A percentile compares a stretch with the other conserved stretches of the same genome.
These are phyloP conservation scores for Grallaria varia DNA, from an alignment of 2,113 vertebrate species.

Conservation along the genomic window DNA sequence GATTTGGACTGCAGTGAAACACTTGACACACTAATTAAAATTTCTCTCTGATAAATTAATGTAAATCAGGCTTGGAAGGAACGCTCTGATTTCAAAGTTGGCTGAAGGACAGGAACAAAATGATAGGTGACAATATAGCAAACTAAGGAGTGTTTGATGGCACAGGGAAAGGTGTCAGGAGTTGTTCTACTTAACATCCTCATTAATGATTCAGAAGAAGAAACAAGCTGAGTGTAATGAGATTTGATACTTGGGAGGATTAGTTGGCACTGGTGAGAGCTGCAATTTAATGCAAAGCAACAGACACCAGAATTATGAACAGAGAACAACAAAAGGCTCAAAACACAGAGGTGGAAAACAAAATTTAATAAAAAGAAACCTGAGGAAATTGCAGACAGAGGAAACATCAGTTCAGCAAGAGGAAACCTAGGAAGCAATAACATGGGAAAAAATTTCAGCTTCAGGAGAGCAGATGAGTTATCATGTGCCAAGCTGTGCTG, in stretches of 20 bases:
- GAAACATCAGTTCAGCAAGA: not conserved
- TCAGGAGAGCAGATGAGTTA: not conserved
- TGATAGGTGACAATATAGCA: not conserved
- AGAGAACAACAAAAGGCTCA: not conserved
- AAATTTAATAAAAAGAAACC: not conserved
- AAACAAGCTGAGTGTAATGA: not conserved
- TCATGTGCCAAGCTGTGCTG: not conserved
- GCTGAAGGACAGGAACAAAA: not conserved
- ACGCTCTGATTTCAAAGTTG: not conserved
- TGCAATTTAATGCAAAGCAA: not conserved
- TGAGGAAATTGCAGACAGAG: not conserved
- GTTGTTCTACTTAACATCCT: not conserved
- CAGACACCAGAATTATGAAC: not conserved
- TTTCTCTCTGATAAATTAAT: not conserved
- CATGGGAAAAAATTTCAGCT: not conserved
- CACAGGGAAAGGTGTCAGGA: not conserved
- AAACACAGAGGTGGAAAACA: fast-evolving
- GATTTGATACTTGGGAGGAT: not conserved
- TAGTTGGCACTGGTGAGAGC: not conserved
- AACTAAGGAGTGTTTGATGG: not conserved
- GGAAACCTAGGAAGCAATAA: not conserved
- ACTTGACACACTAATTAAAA: not conserved
- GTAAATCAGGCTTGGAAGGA: not conserved
- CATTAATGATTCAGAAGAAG: not conserved
- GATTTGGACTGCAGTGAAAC: not conserved